Base-by-base conservation (phyloP, 2,797 vertebrate genomes). In the Micrastur ruficollis region DNA sequence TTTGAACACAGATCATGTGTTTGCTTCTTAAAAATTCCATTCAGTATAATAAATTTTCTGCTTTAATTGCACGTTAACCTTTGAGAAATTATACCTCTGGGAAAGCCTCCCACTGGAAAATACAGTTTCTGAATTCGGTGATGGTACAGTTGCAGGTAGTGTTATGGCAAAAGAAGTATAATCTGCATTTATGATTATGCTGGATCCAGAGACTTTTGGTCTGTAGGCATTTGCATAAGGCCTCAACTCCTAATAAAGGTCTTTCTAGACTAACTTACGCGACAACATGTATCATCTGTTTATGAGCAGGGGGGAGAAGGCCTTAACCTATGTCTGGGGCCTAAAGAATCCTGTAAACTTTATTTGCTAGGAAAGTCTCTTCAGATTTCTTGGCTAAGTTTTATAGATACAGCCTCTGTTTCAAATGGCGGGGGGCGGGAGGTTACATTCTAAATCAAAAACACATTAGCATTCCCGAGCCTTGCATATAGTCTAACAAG, bases 21-120 rank as follows among this genome's bases (percentile, higher is more conserved):
- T 97, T 97, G 95, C 93, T 96, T 93, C 97, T 97, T 91, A 90
- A 96, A 95, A 97, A 93, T 95, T 96, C 87, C 68, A 91, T 94
- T 84, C 95, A 95, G 31, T 58, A 61, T 83, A 95, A 93, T 93
- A 96, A 63, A 96, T 94, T 95, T 95, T 95, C 76, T 92, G 76
- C 84, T 92, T 95, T 96, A 97, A 93, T 97, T 96, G 82, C 87
- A 93, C 89, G 92, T 97, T 97, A 98, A 97, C 96, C 95, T 97
- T 95, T 94, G 95, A 96, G 95, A 96, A 96, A 96, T 67, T 78
- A 58, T 44, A 95, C 93, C 95, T 98, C 93, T 95, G 95, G 97
- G 96, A 98, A 98, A 75, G 66, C 79, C 78, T 94, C 85, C 90
- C 89, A 56, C 94, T 95, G 47, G 92, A 97, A 97, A 93, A 83